Conservation (phyloP, 1,140 invertebrate species). For the Piezodorus guildinii region DNA sequence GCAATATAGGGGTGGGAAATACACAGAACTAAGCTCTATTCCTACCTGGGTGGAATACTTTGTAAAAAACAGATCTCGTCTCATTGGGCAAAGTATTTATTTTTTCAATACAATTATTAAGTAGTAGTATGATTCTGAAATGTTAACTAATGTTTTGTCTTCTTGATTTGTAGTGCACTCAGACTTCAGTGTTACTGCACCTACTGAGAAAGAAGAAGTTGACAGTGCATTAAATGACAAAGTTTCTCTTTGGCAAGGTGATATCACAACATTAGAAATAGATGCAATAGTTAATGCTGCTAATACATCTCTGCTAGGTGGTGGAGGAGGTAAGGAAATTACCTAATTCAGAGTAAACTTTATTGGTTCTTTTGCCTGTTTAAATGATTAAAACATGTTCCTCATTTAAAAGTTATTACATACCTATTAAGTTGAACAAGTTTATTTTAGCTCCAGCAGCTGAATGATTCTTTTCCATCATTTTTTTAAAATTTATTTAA, state of each 20-base stretch:
- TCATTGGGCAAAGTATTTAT: constrained; percentile 23
- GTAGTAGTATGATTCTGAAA: background rate
- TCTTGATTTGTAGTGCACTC: constrained; percentile 1
- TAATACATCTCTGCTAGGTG: constrained; percentile 62
- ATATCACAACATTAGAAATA: constrained; percentile 78
- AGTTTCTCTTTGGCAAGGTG: constrained; percentile 58
- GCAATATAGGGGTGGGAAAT: constrained; percentile 38
- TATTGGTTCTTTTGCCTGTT: no score
- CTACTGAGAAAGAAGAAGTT: constrained; percentile 31
- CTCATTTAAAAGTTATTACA: no score
- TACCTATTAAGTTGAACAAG: no score
- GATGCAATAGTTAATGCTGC: constrained; percentile 90
- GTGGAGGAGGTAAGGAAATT: constrained; percentile 53
- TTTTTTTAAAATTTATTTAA: no score
- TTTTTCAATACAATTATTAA: background rate
- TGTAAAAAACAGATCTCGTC: constrained; percentile 28
- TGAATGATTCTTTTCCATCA: no score
- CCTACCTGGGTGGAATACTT: constrained; percentile 46
- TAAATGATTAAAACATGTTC: no score
- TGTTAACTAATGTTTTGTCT: background rate
- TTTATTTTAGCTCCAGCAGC: no score
- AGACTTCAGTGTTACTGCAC: constrained; percentile 32
- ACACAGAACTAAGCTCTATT: constrained; percentile 40
- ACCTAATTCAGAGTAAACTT: background rate
- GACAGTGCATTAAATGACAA: constrained; percentile 42